A percentile compares a stretch with the other conserved stretches of the same genome.
Evolutionary conservation across 2,797 vertebrate species (phyloP).

Genomic region (Coilia nasus): DNA sequence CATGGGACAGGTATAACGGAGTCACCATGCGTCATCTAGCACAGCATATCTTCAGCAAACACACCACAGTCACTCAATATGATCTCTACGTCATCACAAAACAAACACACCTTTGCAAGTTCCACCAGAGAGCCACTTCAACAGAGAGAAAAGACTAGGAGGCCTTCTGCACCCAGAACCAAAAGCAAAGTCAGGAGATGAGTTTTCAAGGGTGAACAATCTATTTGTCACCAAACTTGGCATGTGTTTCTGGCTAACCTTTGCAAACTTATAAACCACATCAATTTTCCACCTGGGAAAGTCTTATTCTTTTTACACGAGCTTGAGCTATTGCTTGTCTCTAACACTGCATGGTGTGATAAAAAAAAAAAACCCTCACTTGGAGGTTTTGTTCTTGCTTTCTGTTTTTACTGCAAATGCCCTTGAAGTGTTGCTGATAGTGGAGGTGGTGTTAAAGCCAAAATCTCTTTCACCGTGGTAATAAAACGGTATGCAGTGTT

Average conservation of each 20-base stretch:
- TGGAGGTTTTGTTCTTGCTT: too few relatives aligned
- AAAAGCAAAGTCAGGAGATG: background rate
- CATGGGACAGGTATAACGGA: background rate
- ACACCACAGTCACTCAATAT: background rate
- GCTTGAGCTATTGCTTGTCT: too few relatives aligned
- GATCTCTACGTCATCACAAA: background rate
- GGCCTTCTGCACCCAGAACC: background rate
- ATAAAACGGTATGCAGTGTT: too few relatives aligned
- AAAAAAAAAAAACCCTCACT: too few relatives aligned
- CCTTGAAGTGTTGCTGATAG: too few relatives aligned
- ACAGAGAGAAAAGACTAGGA: background rate
- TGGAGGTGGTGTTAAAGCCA: too few relatives aligned
- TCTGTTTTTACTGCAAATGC: too few relatives aligned
- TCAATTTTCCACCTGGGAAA: too few relatives aligned
- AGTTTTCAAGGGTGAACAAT: background rate
- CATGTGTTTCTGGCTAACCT: background rate
- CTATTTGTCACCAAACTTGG: background rate
- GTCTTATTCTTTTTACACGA: too few relatives aligned
- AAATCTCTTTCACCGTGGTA: too few relatives aligned
- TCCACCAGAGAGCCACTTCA: background rate
- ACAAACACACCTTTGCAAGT: background rate
- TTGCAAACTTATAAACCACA: background rate
- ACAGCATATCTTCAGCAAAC: conserved; percentile 3
- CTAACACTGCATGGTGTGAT: too few relatives aligned
- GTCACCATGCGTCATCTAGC: background rate